Conservation (phyloP, 2,113 vertebrate genomes). For the Lampris megalopsis region DNA sequence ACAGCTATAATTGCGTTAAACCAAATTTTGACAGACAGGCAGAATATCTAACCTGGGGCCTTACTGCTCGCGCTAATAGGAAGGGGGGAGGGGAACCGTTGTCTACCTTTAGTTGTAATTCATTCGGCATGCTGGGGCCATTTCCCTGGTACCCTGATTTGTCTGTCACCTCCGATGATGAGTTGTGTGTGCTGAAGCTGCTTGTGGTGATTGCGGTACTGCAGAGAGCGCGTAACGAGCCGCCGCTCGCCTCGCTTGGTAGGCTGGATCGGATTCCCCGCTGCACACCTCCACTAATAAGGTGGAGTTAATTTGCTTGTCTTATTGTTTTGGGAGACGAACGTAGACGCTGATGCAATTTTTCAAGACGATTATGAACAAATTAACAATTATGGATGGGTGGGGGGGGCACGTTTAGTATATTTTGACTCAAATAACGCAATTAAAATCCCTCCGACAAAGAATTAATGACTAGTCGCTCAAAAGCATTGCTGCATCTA, state of each 20-base stretch:
- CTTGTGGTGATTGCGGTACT: slow-evolving; percentile 62
- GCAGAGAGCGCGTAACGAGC: slow-evolving; percentile 58
- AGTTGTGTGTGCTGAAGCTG: slow-evolving; percentile 57
- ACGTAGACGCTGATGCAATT: slow-evolving; percentile 15
- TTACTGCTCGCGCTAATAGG: slow-evolving; percentile 38
- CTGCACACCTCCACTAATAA: slow-evolving; percentile 58
- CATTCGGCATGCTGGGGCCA: slow-evolving; percentile 73
- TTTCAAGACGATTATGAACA: not conserved
- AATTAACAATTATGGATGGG: slow-evolving; percentile 28
- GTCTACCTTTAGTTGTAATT: slow-evolving; percentile 61
- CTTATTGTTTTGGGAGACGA: slow-evolving; percentile 50
- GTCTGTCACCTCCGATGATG: slow-evolving; percentile 79
- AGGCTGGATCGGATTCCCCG: slow-evolving; percentile 53
- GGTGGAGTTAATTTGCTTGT: slow-evolving; percentile 58
- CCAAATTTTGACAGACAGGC: not conserved
- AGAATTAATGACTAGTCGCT: not conserved
- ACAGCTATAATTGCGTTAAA: too few relatives aligned
- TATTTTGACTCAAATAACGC: slow-evolving; percentile 4
- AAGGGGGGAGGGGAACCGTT: slow-evolving; percentile 40
- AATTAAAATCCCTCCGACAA: not conserved
- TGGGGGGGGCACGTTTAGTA: slow-evolving; percentile 1
- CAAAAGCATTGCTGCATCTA: not conserved
- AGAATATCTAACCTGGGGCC: slow-evolving; percentile 17
- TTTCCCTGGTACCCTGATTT: slow-evolving; percentile 74
- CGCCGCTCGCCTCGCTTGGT: slow-evolving; percentile 55